phyloP scores from a whole-genome alignment of 35 echinoderm and acorn worm species.

The Anneissia japonica region DNA sequence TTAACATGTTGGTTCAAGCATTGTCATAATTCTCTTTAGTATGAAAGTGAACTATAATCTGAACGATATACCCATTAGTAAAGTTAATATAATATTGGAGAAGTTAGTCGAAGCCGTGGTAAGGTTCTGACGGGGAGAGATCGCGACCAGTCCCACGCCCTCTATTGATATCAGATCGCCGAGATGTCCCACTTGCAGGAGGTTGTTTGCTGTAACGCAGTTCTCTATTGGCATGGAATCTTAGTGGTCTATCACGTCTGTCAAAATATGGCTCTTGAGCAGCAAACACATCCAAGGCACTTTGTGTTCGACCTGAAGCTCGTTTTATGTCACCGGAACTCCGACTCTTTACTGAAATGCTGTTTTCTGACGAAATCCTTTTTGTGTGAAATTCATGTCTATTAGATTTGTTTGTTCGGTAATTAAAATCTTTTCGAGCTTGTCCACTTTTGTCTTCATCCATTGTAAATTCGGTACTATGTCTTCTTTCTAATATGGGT shows the following conservation, averaged over 20 bases:
- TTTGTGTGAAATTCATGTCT: slow-evolving; percentile 15
- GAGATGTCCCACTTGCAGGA: not conserved
- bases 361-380: slow-evolving; percentile 35
- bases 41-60: too few relatives aligned
- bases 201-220: not conserved
- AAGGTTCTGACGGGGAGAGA: not conserved
- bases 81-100: not conserved
- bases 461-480: slow-evolving; percentile 26
- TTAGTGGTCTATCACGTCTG: not conserved
- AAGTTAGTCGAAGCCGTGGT: not conserved
- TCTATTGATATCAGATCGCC: not conserved
- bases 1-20: too few relatives aligned
- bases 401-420: not conserved
- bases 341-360: slow-evolving; percentile 14
- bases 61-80: too few relatives aligned
- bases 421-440: not conserved
- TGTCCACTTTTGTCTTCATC: slow-evolving; percentile 17
- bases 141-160: not conserved
- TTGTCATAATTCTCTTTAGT: too few relatives aligned
- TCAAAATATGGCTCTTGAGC: slow-evolving; percentile 22
- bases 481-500: slow-evolving; percentile 28
- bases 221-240: not conserved
- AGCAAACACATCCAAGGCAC: slow-evolving; percentile 43
- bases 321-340: slow-evolving; percentile 5
- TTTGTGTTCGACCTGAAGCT: slow-evolving; percentile 32